phyloP scores from a whole-genome alignment of 2,113 vertebrate species.

The Corapipo altera region DNA sequence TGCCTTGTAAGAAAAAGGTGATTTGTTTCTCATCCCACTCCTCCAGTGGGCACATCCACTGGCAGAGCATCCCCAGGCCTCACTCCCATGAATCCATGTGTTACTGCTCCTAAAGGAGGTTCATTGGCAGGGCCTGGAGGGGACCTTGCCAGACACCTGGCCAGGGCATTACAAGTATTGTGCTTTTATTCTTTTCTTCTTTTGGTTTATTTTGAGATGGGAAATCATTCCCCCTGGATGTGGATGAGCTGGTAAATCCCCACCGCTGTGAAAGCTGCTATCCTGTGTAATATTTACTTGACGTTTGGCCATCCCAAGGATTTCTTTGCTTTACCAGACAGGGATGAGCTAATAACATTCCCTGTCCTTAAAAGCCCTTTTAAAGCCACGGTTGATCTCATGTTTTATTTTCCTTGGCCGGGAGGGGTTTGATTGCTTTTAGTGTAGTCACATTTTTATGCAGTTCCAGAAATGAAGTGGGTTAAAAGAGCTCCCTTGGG shows the following conservation, averaged over 20 bases:
- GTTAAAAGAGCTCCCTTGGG: neutral
- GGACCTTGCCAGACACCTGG: neutral
- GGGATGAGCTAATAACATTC: neutral
- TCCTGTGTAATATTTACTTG: neutral
- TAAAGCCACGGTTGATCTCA: neutral
- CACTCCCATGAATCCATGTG: rapidly evolving
- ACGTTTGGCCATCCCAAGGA: neutral
- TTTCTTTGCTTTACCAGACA: neutral
- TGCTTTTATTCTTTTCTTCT: neutral
- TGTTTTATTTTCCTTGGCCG: slow-evolving; percentile 20
- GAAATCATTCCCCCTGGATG: neutral
- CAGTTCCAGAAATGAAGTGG: neutral
- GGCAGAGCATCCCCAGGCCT: neutral
- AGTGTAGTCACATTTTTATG: neutral
- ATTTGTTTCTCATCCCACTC: neutral
- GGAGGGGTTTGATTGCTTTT: neutral
- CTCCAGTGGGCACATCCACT: neutral
- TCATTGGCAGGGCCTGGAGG: neutral
- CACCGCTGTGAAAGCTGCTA: neutral
- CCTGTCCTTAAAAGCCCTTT: slow-evolving; percentile 45
- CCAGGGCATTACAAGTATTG: neutral
- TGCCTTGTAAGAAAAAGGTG: rapidly evolving
- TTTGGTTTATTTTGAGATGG: neutral
- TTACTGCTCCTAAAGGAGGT: neutral
- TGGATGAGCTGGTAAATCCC: neutral